Evolutionary conservation across 92 coral and sea anemone genomes (phyloP).

Genomic region (Isaurus tuberculatus): DNA sequence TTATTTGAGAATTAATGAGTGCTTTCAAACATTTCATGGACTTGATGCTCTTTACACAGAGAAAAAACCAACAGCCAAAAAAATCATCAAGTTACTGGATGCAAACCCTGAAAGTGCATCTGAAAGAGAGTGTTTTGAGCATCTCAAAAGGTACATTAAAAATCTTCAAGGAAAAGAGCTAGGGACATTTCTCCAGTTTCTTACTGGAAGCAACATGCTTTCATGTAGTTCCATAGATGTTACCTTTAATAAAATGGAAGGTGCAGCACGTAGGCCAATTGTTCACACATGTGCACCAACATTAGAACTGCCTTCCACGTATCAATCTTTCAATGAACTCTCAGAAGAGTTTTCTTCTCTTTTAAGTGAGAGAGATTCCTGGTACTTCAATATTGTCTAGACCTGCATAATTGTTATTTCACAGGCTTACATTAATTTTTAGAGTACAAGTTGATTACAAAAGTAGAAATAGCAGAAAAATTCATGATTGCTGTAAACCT

Average conservation of each 20-base stretch:
- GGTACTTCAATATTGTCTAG: not conserved
- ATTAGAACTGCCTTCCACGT: conserved; percentile 20
- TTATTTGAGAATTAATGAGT: not conserved
- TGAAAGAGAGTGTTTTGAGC: conserved; percentile 25
- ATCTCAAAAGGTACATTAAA: conserved; percentile 30
- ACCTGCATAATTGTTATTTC: conserved; percentile 18
- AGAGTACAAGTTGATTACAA: conserved; percentile 7
- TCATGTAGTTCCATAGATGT: conserved; percentile 41
- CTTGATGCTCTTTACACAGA: conserved; percentile 30
- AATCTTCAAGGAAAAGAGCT: conserved; percentile 35
- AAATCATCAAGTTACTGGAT: conserved; percentile 34
- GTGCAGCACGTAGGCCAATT: conserved; percentile 52
- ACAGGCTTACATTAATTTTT: conserved; percentile 26
- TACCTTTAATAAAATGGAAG: conserved; percentile 46
- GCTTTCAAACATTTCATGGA: conserved; percentile 42
- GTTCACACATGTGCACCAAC: conserved; percentile 54
- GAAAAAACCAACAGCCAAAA: conserved; percentile 51
- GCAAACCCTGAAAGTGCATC: conserved; percentile 22
- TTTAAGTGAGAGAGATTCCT: conserved; percentile 10
- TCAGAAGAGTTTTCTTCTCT: conserved; percentile 8
- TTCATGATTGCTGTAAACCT: conserved; percentile 14
- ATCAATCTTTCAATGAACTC: conserved; percentile 6
- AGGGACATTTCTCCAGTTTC: conserved; percentile 29
- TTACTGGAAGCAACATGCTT: conserved; percentile 54
- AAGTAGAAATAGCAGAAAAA: conserved; percentile 2